phyloP scores from a whole-genome alignment of 2,113 vertebrate genomes.

The Artemisiospiza belli region DNA sequence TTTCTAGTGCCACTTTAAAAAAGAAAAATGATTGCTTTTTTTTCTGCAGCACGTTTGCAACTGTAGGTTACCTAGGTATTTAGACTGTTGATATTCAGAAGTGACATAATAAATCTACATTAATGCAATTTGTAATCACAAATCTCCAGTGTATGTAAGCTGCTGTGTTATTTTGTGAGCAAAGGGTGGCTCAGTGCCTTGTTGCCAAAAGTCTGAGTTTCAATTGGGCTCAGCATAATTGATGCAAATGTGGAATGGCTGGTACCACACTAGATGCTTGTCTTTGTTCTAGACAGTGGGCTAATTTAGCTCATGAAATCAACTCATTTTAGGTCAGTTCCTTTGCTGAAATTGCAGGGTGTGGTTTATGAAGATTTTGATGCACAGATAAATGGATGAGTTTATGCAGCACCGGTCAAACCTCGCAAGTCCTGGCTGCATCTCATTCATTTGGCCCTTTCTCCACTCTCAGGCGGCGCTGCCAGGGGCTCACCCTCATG shows the following conservation, averaged over 20 bases:
- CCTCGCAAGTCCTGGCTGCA: background rate
- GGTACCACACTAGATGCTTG: background rate
- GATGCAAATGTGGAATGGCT: background rate
- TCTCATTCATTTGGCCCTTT: background rate
- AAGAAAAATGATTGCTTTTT: background rate
- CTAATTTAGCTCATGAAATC: slow-evolving; percentile 47
- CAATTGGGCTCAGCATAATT: background rate
- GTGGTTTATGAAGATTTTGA: slow-evolving; percentile 26
- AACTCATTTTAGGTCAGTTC: background rate
- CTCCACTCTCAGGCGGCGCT: background rate
- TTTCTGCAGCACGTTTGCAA: background rate
- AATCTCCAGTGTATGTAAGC: background rate
- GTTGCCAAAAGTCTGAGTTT: slow-evolving; percentile 37
- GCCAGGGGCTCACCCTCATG: background rate
- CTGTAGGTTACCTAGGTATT: background rate
- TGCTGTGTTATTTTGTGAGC: slow-evolving; percentile 41
- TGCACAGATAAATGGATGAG: slow-evolving; percentile 28
- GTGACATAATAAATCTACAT: background rate
- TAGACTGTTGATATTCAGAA: background rate
- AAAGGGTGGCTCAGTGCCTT: slow-evolving; percentile 27
- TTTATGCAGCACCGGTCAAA: slow-evolving; percentile 2
- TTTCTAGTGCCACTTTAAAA: background rate
- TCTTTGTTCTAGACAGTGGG: slow-evolving; percentile 43
- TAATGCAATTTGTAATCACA: slow-evolving; percentile 4
- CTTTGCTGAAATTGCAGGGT: slow-evolving; percentile 51